Evolutionary conservation across 2,888 invertebrate species (phyloP).

Genomic region (Callimorpha dominula): DNA sequence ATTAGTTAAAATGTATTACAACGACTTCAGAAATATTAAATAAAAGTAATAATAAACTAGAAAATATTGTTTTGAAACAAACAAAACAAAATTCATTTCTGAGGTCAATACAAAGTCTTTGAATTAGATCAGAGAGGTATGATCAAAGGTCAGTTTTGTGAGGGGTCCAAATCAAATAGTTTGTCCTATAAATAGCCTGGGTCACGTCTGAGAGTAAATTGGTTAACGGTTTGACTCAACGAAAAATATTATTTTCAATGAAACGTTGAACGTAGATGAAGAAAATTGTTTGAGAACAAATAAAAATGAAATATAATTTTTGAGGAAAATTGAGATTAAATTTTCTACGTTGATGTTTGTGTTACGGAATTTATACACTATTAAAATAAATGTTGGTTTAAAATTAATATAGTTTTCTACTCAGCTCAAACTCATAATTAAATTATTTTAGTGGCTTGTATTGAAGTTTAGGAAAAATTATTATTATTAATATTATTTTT

Average conservation of each 20-base stretch:
- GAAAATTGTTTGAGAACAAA: slow-evolving; percentile 53
- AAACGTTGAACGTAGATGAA: slow-evolving; percentile 39
- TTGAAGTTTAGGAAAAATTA: too few species aligned
- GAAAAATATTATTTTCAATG: slow-evolving; percentile 53
- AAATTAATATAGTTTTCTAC: slow-evolving; percentile 15
- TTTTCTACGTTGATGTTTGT: slow-evolving; percentile 39
- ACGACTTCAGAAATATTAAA: slow-evolving; percentile 17
- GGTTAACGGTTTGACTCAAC: slow-evolving; percentile 53
- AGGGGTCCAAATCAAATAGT: slow-evolving; percentile 57
- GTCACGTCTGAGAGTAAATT: slow-evolving; percentile 55
- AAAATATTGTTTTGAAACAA: slow-evolving; percentile 43
- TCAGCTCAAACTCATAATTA: too few species aligned
- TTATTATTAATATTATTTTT: too few species aligned
- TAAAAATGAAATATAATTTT: slow-evolving; percentile 52
- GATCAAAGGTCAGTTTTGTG: slow-evolving; percentile 56
- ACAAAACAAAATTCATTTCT: slow-evolving; percentile 50
- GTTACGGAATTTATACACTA: slow-evolving; percentile 38
- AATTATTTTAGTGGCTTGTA: too few species aligned
- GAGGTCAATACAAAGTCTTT: slow-evolving; percentile 50
- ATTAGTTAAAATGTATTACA: not conserved
- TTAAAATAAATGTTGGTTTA: slow-evolving; percentile 31
- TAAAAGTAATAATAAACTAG: slow-evolving; percentile 30
- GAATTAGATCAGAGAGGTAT: slow-evolving; percentile 46
- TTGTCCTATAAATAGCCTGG: slow-evolving; percentile 56
- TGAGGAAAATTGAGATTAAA: slow-evolving; percentile 40